Percentiles rank a stretch among this genome's conserved stretches.
phyloP scores from a whole-genome alignment of 2,113 vertebrate genomes.

The Passer montanus region DNA sequence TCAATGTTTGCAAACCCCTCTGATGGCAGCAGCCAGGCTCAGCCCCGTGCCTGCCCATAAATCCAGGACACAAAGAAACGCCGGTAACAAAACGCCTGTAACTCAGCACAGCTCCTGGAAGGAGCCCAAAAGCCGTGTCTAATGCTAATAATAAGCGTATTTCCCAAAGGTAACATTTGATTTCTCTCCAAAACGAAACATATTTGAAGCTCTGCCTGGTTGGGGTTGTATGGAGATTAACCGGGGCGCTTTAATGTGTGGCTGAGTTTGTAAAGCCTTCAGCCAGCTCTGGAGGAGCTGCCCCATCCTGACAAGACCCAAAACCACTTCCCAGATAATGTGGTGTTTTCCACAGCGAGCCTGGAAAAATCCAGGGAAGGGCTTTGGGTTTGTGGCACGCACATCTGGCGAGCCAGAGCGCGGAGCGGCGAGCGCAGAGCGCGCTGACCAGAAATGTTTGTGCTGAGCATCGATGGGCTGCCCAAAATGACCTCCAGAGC shows the following conservation, averaged over 20 bases:
- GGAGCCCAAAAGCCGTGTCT: background rate
- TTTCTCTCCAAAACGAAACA: background rate
- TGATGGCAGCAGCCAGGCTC: background rate
- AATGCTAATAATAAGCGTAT: conserved; percentile 23
- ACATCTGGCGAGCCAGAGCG: background rate
- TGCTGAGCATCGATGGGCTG: background rate
- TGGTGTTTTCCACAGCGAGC: background rate
- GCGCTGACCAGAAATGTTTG: background rate
- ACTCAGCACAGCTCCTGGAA: background rate
- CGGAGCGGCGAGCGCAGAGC: background rate
- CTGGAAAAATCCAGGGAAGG: background rate
- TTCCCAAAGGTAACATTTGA: conserved; percentile 51
- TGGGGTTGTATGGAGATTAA: background rate
- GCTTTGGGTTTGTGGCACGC: background rate
- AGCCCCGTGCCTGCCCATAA: background rate
- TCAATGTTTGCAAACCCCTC: background rate
- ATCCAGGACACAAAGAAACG: background rate
- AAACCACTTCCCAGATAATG: background rate
- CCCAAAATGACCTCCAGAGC: conserved; percentile 27
- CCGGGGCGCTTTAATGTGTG: background rate
- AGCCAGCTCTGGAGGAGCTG: background rate
- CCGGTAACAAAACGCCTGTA: background rate
- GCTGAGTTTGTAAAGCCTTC: background rate
- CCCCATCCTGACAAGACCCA: background rate
- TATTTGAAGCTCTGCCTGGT: conserved; percentile 19